Base-by-base conservation (phyloP, 2,797 vertebrate species). In the Petrocephalus schoutedeni region DNA sequence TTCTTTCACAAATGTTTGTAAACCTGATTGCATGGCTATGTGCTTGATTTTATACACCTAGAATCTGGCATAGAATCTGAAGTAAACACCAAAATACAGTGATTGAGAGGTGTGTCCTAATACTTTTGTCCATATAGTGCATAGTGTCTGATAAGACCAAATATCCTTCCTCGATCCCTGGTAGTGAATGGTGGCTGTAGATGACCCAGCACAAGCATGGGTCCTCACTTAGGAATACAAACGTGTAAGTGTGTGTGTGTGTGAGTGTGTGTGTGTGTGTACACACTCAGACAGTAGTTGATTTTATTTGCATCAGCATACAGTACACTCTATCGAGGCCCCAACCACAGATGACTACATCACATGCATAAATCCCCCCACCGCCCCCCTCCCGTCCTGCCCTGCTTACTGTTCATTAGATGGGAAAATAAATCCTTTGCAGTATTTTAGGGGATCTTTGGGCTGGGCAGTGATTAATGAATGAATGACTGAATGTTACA, bases 321-420 rank as follows among this genome's bases (percentile, higher is more conserved):
- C 36, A 89, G 74, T 88, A 87, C 87, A 88, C 77, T 45, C 71
- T 87, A 86, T 88, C 58, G 58, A 83, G 85, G 88, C 74, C 49
- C 56, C 54, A 87, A 87, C 74, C 83, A 84, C 88, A 84, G 57
- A 74, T 58, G 21, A 59, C 71, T 56, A 82, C 21, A 64, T 85
- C 19, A 77, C 3, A 56, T 84, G 57, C 87, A 85, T 85, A 23
- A 71, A 82, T 71, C 71, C 45, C 59, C 9, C 80, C 23, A 10
- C 5, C 41, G 54, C 4, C 16, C 36, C 36, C 36, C 36, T 3
- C 36, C 36, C 36, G 36, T 41, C 36, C 36, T 41, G 36, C 36
- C 36, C 36, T 41, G 14, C 32, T 23, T 16, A 61, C 28, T 23
- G 32, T 54, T 87, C n/a, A 64, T 41, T 57, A 56, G 64, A 41